Conservation (phyloP, 30 jellyfish, hydroid and myxozoan species). For the Calvadosia cruxmelitensis region DNA sequence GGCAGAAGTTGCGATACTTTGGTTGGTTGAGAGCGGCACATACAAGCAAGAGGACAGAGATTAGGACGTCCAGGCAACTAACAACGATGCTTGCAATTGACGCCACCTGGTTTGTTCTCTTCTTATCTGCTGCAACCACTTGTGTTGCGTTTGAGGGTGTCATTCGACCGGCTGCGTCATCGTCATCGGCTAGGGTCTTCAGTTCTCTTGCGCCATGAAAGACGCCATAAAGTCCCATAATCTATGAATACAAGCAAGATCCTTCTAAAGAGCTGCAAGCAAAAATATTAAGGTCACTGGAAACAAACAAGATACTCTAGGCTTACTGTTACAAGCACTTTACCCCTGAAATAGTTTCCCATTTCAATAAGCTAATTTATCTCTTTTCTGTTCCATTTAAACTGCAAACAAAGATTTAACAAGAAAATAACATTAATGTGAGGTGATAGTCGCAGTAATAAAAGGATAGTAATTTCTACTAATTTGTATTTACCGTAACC, state of each 20-base stretch:
- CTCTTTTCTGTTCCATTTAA: too few species aligned
- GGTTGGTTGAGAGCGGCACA: conserved; percentile 4
- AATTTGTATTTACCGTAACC: too few species aligned
- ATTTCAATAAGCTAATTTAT: too few species aligned
- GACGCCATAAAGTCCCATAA: not conserved
- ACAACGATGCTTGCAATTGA: conserved; percentile 1
- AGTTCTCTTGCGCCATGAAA: not conserved
- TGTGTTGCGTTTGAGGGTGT: not conserved
- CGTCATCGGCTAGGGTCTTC: not conserved
- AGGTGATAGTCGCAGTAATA: too few species aligned
- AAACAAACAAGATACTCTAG: not conserved
- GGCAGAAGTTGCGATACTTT: not conserved
- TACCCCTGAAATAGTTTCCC: too few species aligned
- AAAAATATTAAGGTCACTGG: too few species aligned
- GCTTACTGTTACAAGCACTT: conserved; percentile 1
- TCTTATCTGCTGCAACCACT: not conserved
- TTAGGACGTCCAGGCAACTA: not conserved
- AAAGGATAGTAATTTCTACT: too few species aligned
- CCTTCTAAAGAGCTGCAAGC: too few species aligned
- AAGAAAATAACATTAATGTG: too few species aligned
- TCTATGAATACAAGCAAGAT: not conserved
- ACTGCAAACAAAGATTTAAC: too few species aligned
- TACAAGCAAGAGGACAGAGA: not conserved
- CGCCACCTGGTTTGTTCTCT: not conserved
- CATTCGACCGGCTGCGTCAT: not conserved